Conservation (phyloP, 2,113 vertebrate genomes). For the Oryzias javanicus region DNA sequence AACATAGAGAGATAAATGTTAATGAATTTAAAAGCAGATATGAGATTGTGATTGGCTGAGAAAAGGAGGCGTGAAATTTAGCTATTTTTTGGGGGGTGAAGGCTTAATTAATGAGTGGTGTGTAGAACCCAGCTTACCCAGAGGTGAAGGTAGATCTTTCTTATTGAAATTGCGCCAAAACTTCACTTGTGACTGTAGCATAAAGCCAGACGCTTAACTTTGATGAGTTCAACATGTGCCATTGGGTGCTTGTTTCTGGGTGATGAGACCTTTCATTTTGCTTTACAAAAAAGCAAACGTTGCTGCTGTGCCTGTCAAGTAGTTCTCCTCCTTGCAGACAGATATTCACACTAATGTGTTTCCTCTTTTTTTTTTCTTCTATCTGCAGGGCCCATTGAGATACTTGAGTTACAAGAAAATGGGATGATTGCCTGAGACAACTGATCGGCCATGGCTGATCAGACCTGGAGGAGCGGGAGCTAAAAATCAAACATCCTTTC, state of each 20-base stretch:
- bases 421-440: constrained; percentile 27
- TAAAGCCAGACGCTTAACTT: constrained; percentile 29
- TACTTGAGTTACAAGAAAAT: constrained; percentile 36
- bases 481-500: constrained; percentile 29
- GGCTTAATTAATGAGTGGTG: no score
- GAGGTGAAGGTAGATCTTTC: no score
- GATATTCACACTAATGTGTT: constrained; percentile 50
- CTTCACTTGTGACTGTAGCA: no score
- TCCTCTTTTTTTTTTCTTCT: constrained; percentile 34
- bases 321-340: constrained; percentile 23
- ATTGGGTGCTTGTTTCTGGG: constrained; percentile 10
- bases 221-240: constrained; percentile 16
- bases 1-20: no score
- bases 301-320: constrained; percentile 39
- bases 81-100: no score
- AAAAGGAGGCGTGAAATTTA: no score
- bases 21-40: no score
- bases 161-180: no score
- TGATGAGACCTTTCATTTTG: constrained; percentile 41
- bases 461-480: constrained; percentile 30
- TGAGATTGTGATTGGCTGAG: no score
- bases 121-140: no score
- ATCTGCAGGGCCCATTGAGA: constrained; percentile 58
- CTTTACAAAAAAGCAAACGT: constrained; percentile 26
- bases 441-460: constrained; percentile 33